phyloP scores from a whole-genome alignment of 92 coral and sea anemone genomes.

The Heliopora coerulea region DNA sequence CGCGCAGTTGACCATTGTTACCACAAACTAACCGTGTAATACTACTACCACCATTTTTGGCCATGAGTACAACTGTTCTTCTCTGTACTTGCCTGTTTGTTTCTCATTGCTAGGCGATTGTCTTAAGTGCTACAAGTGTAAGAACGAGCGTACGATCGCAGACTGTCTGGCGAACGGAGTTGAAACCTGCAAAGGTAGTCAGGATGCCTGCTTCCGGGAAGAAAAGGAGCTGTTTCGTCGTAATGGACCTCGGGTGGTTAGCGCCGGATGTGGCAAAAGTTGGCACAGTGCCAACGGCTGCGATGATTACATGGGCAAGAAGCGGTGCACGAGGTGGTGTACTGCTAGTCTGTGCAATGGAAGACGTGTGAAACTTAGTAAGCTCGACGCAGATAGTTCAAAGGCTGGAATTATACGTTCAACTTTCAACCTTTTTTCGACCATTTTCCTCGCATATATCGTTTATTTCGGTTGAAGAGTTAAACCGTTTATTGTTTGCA shows the following conservation, averaged over 20 bases:
- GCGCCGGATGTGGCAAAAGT: conserved; percentile 39
- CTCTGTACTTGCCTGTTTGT: too few relatives aligned
- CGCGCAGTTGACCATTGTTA: too few relatives aligned
- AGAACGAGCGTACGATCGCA: conserved; percentile 10
- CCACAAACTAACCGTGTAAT: too few relatives aligned
- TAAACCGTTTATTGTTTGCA: background rate
- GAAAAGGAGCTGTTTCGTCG: conserved; percentile 26
- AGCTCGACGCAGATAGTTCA: background rate
- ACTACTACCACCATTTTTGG: too few relatives aligned
- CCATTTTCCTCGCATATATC: conserved; percentile 26
- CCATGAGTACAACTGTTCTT: too few relatives aligned
- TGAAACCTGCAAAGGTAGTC: conserved; percentile 9
- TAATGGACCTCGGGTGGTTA: conserved; percentile 32
- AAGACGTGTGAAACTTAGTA: conserved; percentile 1
- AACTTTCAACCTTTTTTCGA: background rate
- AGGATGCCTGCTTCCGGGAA: conserved; percentile 36
- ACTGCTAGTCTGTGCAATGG: conserved; percentile 6
- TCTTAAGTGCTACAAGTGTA: conserved; percentile 32
- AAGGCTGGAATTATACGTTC: background rate
- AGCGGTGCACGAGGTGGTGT: conserved; percentile 31
- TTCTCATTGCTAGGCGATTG: conserved; percentile 1
- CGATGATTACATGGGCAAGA: conserved; percentile 7
- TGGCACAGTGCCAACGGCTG: conserved; percentile 25
- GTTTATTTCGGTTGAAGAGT: background rate
- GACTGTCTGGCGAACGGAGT: conserved; percentile 25